A percentile compares a stretch with the other conserved stretches of the same genome.
Conservation (phyloP, 2,797 vertebrate genomes). For the Falco peregrinus region DNA sequence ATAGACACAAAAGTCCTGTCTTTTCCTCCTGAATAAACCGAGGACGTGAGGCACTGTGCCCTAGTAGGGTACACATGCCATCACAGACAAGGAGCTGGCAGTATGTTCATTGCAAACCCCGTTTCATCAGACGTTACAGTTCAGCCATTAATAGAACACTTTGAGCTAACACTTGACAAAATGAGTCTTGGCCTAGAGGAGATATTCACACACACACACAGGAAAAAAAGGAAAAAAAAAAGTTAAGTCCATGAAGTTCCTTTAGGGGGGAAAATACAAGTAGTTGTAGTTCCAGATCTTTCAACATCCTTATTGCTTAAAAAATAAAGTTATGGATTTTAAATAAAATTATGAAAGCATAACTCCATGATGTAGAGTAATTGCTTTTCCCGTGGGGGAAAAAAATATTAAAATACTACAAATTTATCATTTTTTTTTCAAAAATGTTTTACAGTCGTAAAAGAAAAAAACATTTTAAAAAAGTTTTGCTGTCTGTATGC, state of each 20-base stretch:
- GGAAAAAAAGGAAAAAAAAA: background rate
- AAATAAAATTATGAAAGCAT: background rate
- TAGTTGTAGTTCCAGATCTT: slow-evolving; percentile 15
- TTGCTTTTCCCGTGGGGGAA: background rate
- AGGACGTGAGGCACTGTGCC: background rate
- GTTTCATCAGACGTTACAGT: slow-evolving; percentile 54
- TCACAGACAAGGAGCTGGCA: slow-evolving; percentile 16
- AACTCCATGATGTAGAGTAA: background rate
- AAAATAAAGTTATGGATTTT: background rate
- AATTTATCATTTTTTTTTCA: background rate
- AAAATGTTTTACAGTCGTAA: background rate
- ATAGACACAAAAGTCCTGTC: background rate
- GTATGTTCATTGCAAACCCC: slow-evolving; percentile 30
- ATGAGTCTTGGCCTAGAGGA: slow-evolving; percentile 50
- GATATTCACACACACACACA: slow-evolving; percentile 36
- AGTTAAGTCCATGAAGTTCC: slow-evolving; percentile 10
- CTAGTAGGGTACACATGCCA: background rate
- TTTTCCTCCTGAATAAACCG: background rate
- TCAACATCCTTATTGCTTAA: background rate
- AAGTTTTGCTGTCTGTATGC: background rate
- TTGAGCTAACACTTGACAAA: slow-evolving; percentile 54
- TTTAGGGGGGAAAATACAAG: background rate
- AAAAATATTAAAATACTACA: background rate
- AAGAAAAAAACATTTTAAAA: background rate
- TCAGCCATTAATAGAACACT: slow-evolving; percentile 63